Evolutionary conservation across 2,797 vertebrate species (phyloP).

Genomic region (Peromyscus attwateri): DNA sequence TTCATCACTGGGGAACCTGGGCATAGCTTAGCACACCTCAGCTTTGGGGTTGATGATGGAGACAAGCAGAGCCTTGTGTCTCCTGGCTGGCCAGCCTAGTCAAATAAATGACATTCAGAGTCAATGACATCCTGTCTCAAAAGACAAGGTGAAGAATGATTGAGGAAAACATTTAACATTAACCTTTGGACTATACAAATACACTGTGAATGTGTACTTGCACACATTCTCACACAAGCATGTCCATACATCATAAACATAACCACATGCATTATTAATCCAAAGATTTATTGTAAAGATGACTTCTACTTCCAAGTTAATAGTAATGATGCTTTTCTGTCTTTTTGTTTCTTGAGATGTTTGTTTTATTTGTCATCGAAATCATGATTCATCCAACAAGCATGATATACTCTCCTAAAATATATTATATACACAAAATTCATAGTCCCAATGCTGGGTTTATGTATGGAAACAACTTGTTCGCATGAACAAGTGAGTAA

Average conservation of each 20-base stretch:
- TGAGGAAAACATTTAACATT: background rate
- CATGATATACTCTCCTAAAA: slow-evolving; percentile 38
- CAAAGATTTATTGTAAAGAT: background rate
- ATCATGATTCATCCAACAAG: slow-evolving; percentile 75
- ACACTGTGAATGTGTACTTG: background rate
- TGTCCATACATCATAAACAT: background rate
- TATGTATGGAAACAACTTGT: slow-evolving; percentile 72
- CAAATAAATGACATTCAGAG: background rate
- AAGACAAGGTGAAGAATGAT: background rate
- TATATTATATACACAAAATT: slow-evolving; percentile 73
- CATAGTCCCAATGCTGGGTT: slow-evolving; percentile 71
- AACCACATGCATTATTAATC: background rate
- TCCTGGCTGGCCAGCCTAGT: accelerated
- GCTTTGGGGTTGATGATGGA: background rate
- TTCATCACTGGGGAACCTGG: too few relatives aligned
- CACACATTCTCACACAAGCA: too few relatives aligned
- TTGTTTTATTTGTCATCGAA: slow-evolving; percentile 67
- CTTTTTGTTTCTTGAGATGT: background rate
- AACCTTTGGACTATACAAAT: background rate
- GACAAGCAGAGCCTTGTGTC: background rate
- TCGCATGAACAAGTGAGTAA: slow-evolving; percentile 84
- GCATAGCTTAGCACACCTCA: background rate
- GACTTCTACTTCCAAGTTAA: background rate
- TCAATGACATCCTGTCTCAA: background rate
- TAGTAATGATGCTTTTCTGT: background rate